Percentiles rank a stretch among this genome's conserved stretches.
Evolutionary conservation across 2,888 invertebrate genomes (phyloP).

Genomic region (Phyllotreta cruciferae): DNA sequence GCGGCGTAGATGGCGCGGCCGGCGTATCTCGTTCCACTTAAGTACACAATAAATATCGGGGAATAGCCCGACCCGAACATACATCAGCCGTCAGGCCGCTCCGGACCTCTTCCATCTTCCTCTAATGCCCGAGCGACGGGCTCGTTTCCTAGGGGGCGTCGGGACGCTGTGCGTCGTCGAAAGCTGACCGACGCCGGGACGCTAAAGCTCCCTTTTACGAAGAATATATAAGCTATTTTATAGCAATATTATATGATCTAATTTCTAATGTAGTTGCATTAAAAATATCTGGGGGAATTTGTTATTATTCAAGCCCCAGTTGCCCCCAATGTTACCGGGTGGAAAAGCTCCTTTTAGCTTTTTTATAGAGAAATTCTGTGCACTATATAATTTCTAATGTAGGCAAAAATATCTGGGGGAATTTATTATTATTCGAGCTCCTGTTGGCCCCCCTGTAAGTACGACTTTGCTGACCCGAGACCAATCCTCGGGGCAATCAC

Average conservation of each 20-base stretch:
- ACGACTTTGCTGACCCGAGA: slow-evolving; percentile 44
- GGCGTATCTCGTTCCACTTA: slow-evolving; percentile 58
- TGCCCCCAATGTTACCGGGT: neutral
- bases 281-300: no score
- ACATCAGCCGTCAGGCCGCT: slow-evolving; percentile 55
- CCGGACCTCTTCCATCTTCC: slow-evolving; percentile 45
- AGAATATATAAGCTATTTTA: no score
- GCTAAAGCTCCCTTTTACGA: neutral
- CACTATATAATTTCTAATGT: no score
- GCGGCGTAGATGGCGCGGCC: slow-evolving; percentile 41
- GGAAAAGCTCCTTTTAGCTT: neutral
- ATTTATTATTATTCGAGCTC: neutral
- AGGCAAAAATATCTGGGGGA: no score
- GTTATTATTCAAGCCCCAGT: no score
- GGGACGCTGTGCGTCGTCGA: slow-evolving; percentile 51
- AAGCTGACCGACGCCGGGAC: slow-evolving; percentile 45
- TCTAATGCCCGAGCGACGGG: slow-evolving; percentile 45
- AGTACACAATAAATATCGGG: slow-evolving; percentile 61
- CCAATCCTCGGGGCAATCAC: slow-evolving; percentile 29
- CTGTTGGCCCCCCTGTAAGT: neutral
- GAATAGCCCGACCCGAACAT: slow-evolving; percentile 57
- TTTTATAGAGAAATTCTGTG: neutral
- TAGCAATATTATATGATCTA: no score
- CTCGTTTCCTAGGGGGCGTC: slow-evolving; percentile 57
- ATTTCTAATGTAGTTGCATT: no score